Evolutionary conservation across 92 coral and sea anemone genomes (phyloP).

Genomic region (Epizoanthus stellaris): DNA sequence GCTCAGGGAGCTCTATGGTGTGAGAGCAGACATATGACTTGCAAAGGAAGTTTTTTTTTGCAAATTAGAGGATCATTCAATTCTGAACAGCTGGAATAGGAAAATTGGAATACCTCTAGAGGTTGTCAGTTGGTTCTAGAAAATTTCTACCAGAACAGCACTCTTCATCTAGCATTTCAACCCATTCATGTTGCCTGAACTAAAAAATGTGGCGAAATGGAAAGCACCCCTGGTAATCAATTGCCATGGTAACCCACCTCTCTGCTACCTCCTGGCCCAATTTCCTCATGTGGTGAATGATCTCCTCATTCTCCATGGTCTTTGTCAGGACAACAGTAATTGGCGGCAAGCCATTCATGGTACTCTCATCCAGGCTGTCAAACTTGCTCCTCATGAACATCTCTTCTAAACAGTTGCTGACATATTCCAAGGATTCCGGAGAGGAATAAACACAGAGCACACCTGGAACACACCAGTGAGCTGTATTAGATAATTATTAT

Average conservation of each 20-base stretch:
- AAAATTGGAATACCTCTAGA: no score
- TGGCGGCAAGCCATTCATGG: constrained; percentile 65
- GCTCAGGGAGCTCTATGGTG: no score
- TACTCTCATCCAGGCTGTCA: constrained; percentile 84
- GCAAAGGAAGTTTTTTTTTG: no score
- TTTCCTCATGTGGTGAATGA: constrained; percentile 74
- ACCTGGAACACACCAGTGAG: constrained; percentile 50
- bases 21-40: no score
- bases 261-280: constrained; percentile 85
- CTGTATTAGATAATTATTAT: no score
- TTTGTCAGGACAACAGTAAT: constrained; percentile 84
- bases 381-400: constrained; percentile 69
- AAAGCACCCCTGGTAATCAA: not conserved
- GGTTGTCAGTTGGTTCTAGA: no score
- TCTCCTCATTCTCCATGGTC: constrained; percentile 80
- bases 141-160: no score
- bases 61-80: no score
- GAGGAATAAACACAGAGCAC: constrained; percentile 92
- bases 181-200: not conserved
- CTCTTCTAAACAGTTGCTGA: constrained; percentile 76
- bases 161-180: no score
- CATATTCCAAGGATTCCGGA: constrained; percentile 76
- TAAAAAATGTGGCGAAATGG: not conserved
- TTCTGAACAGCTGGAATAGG: no score
- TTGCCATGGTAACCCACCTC: constrained; percentile 55